A percentile compares a stretch with the other conserved stretches of the same genome.
These are phyloP conservation scores for Campaea margaritaria DNA, from an alignment of 2,888 invertebrate genomes.

Conservation along the genomic window DNA sequence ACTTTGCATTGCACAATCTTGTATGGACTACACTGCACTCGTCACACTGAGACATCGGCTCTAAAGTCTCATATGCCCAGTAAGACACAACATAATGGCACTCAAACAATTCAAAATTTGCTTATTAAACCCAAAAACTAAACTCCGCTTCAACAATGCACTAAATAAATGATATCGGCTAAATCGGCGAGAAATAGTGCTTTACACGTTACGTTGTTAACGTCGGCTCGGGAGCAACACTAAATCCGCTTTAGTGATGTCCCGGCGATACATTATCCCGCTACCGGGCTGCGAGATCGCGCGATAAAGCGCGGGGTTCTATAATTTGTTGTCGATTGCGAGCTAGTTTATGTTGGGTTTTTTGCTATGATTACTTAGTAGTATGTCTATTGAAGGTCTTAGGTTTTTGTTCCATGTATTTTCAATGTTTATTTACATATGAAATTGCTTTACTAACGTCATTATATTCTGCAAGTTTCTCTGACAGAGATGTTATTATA, in stretches of 20 bases:
- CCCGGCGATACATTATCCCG: conserved; percentile 72
- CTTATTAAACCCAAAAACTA: conserved; percentile 15
- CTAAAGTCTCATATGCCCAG: too few relatives aligned
- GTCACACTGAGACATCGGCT: too few relatives aligned
- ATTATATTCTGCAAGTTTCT: too few relatives aligned
- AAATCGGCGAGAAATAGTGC: conserved; percentile 53
- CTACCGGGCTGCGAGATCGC: conserved; percentile 70
- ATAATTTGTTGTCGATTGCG: conserved; percentile 66
- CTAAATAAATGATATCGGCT: conserved; percentile 43
- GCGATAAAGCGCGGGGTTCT: conserved; percentile 60
- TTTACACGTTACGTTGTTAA: conserved; percentile 63
- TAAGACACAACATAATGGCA: too few relatives aligned
- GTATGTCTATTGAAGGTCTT: background rate
- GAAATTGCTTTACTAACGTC: too few relatives aligned
- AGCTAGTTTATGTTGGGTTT: conserved; percentile 54
- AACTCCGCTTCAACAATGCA: conserved; percentile 22
- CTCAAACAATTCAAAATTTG: too few relatives aligned
- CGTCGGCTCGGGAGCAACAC: conserved; percentile 66
- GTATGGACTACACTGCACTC: too few relatives aligned
- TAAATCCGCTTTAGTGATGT: conserved; percentile 78
- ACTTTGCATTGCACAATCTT: too few relatives aligned
- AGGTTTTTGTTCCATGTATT: background rate
- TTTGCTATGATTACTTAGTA: conserved; percentile 30
- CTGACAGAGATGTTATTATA: too few relatives aligned
- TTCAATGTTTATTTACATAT: too few relatives aligned